phyloP scores from a whole-genome alignment of 2,888 invertebrate species.

The Merodon equestris region DNA sequence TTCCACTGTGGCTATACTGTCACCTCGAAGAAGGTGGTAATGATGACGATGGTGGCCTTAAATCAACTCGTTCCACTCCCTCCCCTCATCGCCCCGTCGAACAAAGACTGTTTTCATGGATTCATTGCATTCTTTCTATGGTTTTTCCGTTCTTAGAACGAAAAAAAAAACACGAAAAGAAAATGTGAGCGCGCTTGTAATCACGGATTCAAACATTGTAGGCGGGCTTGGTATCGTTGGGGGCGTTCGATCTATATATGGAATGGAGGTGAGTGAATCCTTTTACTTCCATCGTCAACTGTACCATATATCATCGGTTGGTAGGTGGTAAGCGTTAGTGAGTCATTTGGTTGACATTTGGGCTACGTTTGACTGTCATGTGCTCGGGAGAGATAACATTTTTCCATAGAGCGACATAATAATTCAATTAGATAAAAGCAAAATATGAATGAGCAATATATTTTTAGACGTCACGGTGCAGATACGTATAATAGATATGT shows the following conservation, averaged over 20 bases:
- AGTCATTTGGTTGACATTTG: constrained; percentile 45
- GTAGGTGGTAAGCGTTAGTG: constrained; percentile 37
- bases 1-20: too few species aligned
- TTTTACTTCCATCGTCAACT: too few species aligned
- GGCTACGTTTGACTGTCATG: not conserved
- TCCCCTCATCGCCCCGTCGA: too few species aligned
- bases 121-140: constrained; percentile 21
- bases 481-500: not conserved
- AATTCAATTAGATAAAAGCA: constrained; percentile 34
- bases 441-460: not conserved
- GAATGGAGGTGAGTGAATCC: constrained; percentile 48
- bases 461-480: constrained; percentile 6
- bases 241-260: constrained; percentile 56
- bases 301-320: constrained; percentile 21
- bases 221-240: constrained; percentile 24
- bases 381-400: constrained; percentile 11
- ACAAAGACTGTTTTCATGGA: constrained; percentile 43
- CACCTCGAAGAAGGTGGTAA: not conserved
- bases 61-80: constrained; percentile 45
- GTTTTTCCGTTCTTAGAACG: constrained; percentile 61
- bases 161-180: too few species aligned
- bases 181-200: constrained; percentile 31
- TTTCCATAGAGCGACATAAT: constrained; percentile 3
- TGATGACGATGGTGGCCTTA: constrained; percentile 53
- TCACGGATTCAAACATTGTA: constrained; percentile 45